Conservation (phyloP, 2,113 vertebrate genomes). For the Lasiurus borealis region DNA sequence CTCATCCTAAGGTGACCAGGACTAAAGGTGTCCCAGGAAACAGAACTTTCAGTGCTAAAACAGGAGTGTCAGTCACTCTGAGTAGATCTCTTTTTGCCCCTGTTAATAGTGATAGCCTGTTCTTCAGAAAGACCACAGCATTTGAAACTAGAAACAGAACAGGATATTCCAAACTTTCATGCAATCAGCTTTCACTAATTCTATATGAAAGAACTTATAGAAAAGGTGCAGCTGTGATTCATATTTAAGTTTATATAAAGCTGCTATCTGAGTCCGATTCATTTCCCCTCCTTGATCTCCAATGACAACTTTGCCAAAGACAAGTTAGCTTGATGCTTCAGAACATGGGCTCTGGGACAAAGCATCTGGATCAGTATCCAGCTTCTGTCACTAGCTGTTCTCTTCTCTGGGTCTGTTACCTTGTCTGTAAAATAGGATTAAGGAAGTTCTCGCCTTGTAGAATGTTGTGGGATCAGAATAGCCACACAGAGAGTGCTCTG, state of each 20-base stretch:
- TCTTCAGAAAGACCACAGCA: neutral
- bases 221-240: neutral
- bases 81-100: neutral
- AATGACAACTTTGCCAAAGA: constrained; percentile 8
- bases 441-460: neutral
- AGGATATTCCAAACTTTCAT: neutral
- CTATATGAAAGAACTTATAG: neutral
- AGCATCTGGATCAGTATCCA: neutral
- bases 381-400: neutral
- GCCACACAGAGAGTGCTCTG: neutral
- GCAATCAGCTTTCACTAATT: neutral
- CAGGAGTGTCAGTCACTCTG: neutral
- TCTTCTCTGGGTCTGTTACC: neutral
- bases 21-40: neutral
- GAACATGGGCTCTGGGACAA: neutral
- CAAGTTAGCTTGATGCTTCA: neutral
- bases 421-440: constrained; percentile 16
- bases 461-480: neutral
- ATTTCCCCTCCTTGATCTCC: constrained; percentile 4
- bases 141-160: constrained; percentile 21
- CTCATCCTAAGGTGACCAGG: neutral
- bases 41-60: neutral
- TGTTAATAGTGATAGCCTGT: neutral
- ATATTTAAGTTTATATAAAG: neutral
- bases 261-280: neutral